Conservation (phyloP, 2,797 vertebrate species). For the Euthynnus affinis region DNA sequence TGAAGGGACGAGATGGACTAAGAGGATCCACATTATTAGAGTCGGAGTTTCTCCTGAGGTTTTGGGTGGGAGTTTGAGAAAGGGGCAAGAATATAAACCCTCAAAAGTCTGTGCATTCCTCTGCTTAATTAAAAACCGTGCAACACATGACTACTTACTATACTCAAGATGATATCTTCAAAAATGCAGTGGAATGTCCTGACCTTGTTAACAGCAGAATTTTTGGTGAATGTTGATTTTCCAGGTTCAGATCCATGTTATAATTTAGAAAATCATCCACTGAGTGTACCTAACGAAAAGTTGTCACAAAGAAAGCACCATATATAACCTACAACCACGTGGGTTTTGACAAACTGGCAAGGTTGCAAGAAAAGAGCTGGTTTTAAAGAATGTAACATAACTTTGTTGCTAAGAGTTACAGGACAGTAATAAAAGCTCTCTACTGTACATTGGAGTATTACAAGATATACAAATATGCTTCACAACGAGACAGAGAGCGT, state of each 20-base stretch:
- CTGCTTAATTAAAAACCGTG: conserved; percentile 31
- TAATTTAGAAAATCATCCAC: conserved; percentile 11
- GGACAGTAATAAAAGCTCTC: conserved; percentile 75
- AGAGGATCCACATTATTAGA: conserved; percentile 25
- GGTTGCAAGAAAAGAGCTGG: conserved; percentile 60
- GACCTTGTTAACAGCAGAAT: conserved; percentile 3
- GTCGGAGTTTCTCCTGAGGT: conserved; percentile 35
- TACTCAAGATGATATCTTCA: conserved; percentile 14
- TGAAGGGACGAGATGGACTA: conserved; percentile 7
- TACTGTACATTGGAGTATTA: conserved; percentile 74
- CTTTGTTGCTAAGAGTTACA: conserved; percentile 52
- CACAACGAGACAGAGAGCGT: conserved; percentile 70
- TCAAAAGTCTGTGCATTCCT: conserved; percentile 52
- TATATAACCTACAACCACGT: conserved; percentile 43
- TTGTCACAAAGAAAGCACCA: conserved; percentile 67
- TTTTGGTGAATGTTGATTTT: conserved; percentile 22
- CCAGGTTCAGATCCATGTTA: conserved; percentile 13
- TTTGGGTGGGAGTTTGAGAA: conserved; percentile 25
- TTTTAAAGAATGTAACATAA: conserved; percentile 51
- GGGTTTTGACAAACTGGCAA: conserved; percentile 55
- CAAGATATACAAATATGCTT: conserved; percentile 79
- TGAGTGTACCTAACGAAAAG: conserved; percentile 28
- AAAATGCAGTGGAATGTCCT: conserved; percentile 6
- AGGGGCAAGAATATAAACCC: conserved; percentile 52
- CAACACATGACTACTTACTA: conserved; percentile 16